These are phyloP conservation scores for Halictus quadricinctus DNA, from an alignment of 2,888 invertebrate species.

Conservation along the genomic window DNA sequence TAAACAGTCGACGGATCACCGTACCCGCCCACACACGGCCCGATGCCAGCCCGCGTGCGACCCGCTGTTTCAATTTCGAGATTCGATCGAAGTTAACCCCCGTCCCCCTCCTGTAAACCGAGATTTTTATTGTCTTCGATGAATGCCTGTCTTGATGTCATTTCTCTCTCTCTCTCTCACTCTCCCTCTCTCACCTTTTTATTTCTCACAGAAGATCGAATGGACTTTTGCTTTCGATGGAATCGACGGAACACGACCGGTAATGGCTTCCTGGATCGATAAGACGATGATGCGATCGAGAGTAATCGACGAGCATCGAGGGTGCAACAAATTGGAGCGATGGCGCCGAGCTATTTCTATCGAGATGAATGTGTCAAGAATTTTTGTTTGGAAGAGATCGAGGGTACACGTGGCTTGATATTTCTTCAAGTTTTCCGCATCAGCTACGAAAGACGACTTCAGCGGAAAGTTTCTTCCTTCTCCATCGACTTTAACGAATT, in stretches of 20 bases:
- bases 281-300: constrained; percentile 2
- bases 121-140: constrained; percentile 14
- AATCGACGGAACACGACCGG: not conserved
- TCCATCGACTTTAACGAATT: too few species aligned
- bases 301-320: not conserved
- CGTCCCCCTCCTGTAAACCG: not conserved
- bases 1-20: constrained; percentile 2
- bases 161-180: not conserved
- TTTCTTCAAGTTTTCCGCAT: too few species aligned
- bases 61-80: not conserved
- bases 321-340: not conserved
- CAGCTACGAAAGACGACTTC: too few species aligned
- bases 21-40: not conserved
- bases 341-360: not conserved
- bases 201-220: not conserved
- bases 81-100: not conserved
- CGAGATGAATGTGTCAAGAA: not conserved
- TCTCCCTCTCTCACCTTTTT: not conserved
- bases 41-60: not conserved
- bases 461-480: too few species aligned
- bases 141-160: not conserved
- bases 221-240: not conserved
- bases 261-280: not conserved
- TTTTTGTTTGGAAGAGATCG: not conserved
- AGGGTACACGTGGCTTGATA: not conserved